Conservation (phyloP, 2,888 invertebrate genomes). For the Nezara viridula region DNA sequence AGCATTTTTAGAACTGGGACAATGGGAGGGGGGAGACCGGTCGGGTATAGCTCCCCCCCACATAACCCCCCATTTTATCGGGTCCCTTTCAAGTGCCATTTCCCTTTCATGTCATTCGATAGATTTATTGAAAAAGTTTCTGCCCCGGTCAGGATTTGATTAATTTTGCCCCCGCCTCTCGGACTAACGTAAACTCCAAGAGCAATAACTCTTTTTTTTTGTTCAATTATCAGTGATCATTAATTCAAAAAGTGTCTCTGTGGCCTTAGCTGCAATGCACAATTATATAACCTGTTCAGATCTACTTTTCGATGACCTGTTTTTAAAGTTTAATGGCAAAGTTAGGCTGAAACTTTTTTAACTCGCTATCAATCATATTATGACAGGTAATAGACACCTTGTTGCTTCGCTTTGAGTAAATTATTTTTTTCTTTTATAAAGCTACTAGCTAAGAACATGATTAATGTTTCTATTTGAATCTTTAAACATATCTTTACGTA, state of each 20-base stretch:
- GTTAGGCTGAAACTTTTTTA: too few relatives aligned
- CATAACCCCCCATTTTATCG: neutral
- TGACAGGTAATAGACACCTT: too few relatives aligned
- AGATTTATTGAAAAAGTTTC: constrained; percentile 41
- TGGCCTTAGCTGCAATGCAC: neutral
- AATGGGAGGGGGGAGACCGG: neutral
- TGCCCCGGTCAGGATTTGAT: constrained; percentile 27
- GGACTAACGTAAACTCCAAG: neutral
- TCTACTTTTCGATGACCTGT: neutral
- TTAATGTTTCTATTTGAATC: too few relatives aligned
- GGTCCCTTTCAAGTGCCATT: constrained; percentile 11
- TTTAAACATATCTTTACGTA: too few relatives aligned
- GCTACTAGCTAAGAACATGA: too few relatives aligned
- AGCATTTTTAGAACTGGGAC: neutral
- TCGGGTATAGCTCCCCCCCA: neutral
- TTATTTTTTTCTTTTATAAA: too few relatives aligned
- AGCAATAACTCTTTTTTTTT: neutral
- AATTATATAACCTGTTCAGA: neutral
- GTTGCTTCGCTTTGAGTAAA: too few relatives aligned
- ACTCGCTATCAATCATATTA: too few relatives aligned
- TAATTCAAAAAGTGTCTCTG: neutral
- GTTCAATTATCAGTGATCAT: neutral
- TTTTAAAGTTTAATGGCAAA: too few relatives aligned
- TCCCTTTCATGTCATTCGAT: constrained; percentile 1
- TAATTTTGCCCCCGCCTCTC: neutral